Evolutionary conservation across 2,888 invertebrate genomes (phyloP).

Genomic region (Lasioglossum leucozonium): DNA sequence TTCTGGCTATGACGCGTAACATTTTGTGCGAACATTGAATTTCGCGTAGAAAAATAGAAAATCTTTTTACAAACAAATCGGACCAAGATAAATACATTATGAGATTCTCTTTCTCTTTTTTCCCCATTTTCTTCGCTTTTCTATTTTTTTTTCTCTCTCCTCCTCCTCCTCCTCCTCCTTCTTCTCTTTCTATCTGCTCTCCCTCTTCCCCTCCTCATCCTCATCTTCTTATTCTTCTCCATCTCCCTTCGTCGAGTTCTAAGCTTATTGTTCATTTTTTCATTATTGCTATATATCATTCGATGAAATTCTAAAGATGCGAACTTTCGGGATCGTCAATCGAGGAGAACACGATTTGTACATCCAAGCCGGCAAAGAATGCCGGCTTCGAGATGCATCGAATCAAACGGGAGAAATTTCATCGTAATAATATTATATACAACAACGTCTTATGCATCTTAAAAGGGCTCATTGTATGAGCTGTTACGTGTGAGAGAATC

Average conservation of each 20-base stretch:
- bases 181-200: neutral
- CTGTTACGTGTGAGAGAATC: neutral
- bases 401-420: conserved; percentile 21
- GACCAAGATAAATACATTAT: conserved; percentile 34
- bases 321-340: conserved; percentile 13
- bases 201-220: neutral
- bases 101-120: conserved; percentile 17
- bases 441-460: conserved; percentile 6
- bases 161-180: neutral
- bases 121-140: conserved; percentile 5
- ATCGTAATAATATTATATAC: conserved; percentile 16
- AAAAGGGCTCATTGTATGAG: neutral
- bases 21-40: conserved; percentile 37
- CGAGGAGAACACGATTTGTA: neutral
- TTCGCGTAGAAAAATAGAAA: conserved; percentile 54
- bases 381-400: neutral
- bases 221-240: neutral
- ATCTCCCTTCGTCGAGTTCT: conserved; percentile 28
- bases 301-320: conserved; percentile 34
- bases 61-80: conserved; percentile 56
- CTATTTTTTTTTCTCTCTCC: neutral
- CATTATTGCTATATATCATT: conserved; percentile 48
- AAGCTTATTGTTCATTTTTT: conserved; percentile 42
- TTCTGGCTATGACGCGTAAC: conserved; percentile 46
- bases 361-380: neutral